Evolutionary conservation across 2,888 invertebrate species (phyloP).

Genomic region (Yponomeuta plumbellus): DNA sequence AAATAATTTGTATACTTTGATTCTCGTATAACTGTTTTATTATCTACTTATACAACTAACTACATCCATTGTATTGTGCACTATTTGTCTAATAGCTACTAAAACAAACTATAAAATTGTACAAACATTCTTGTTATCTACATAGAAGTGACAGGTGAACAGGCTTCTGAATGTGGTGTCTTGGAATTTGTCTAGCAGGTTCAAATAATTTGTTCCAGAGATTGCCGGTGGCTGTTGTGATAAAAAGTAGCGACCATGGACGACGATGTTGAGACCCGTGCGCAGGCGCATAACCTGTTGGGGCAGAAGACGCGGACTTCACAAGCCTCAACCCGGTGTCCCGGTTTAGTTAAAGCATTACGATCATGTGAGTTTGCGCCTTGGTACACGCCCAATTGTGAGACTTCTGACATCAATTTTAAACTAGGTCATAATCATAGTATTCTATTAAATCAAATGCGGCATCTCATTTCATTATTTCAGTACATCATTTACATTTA

Average conservation of each 20-base stretch:
- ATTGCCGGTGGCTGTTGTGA: neutral
- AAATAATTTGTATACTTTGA: too few species aligned
- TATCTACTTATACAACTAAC: neutral
- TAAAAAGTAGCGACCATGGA: constrained; percentile 34
- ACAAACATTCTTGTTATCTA: neutral
- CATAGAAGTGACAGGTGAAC: neutral
- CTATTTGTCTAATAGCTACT: neutral
- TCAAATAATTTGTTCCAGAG: neutral
- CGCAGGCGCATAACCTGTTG: constrained; percentile 61
- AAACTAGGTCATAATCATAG: too few species aligned
- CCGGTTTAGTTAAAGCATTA: constrained; percentile 44
- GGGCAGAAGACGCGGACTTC: constrained; percentile 46
- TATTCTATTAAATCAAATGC: too few species aligned
- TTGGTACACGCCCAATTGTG: neutral
- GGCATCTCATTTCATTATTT: too few species aligned
- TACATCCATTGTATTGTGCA: neutral
- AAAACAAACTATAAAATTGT: neutral
- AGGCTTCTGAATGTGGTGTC: neutral
- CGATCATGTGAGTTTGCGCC: constrained; percentile 57
- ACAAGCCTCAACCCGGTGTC: constrained; percentile 40
- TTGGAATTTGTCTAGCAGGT: neutral
- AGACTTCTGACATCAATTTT: neutral
- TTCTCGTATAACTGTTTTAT: too few species aligned
- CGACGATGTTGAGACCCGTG: constrained; percentile 42
- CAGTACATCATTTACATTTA: too few species aligned